Evolutionary conservation across 2,113 vertebrate species (phyloP), one percentile per base, ranked within the genome.

Genomic region (Cebus imitator): DNA sequence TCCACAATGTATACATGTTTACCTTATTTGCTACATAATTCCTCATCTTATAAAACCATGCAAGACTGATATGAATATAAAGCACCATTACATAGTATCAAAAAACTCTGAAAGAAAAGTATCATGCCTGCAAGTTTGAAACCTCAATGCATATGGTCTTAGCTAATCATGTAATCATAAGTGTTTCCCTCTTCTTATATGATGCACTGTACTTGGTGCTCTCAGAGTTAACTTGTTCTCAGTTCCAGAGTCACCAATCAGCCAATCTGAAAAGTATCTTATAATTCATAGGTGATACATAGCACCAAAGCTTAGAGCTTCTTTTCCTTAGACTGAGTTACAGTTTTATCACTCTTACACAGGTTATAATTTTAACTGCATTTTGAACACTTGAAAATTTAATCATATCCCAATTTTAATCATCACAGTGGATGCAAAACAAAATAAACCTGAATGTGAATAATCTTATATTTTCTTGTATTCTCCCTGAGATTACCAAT

Each of bases 371-470:
- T 93, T 89, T 86, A 91, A 89, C 78, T 91, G 40, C 4, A 95
- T 96, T 87, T 79, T 89, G 21, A 61, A 91, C 6, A 91, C 16
- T 25, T 93, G 21, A 89, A 95, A 92, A 86, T 57, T 64, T 93
- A 93, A 89, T 81, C 75, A 57, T 21, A 94, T 73, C n/a, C 45
- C 43, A 87, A 95, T 73, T 89, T 93, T 40, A 91, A 61, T 87
- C 27, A 91, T 48, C 61, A 91, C 27, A 82, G 23, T 55, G 57
- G 43, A 94, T 45, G 85, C 17, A 87, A 90, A 84, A 93, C 35
- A 80, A 92, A 85, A 87, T 45, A 76, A 93, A 96, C 5, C 27
- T 64, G 52, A 57, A 90, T 48, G 45, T 82, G 16, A 79, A 82
- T 68, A 80, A 79, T 27, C 72, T 64, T 83, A 66, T 40, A 10